These are phyloP conservation scores for Sternotherus odoratus DNA, from an alignment of 2,797 vertebrate species.

Conservation along the genomic window DNA sequence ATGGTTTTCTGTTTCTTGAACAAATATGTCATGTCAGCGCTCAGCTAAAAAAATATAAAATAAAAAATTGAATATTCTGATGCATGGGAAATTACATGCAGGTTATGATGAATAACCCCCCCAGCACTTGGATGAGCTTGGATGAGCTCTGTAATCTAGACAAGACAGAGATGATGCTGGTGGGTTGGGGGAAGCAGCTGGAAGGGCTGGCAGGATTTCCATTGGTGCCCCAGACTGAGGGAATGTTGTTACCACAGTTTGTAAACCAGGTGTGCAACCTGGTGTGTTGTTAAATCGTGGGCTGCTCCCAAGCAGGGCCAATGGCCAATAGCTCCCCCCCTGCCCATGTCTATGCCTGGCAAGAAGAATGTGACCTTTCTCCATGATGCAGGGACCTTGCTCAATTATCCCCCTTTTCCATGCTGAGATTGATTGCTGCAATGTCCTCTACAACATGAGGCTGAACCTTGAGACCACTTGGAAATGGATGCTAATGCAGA, in stretches of 20 bases:
- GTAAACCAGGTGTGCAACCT: neutral
- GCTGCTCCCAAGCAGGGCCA: neutral
- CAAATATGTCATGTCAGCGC: neutral
- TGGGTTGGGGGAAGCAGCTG: too few species aligned
- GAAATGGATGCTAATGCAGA: neutral
- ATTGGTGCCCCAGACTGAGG: neutral
- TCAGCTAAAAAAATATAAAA: neutral
- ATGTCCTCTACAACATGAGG: too few species aligned
- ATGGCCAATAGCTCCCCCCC: neutral
- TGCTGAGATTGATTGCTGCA: neutral
- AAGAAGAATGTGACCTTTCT: fast-evolving
- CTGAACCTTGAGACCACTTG: neutral
- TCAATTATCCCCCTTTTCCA: neutral
- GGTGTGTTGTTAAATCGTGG: neutral
- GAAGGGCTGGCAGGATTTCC: neutral
- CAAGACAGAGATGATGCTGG: neutral
- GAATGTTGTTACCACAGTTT: neutral
- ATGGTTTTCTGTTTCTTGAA: conserved; percentile 45
- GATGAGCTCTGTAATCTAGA: neutral
- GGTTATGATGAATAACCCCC: neutral
- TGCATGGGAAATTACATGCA: neutral
- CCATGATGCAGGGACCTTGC: neutral
- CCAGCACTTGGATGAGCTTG: neutral
- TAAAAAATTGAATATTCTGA: conserved; percentile 2
- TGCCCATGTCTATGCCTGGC: neutral